Evolutionary conservation across 2,113 vertebrate genomes (phyloP).

Genomic region (Leucosticte australis): DNA sequence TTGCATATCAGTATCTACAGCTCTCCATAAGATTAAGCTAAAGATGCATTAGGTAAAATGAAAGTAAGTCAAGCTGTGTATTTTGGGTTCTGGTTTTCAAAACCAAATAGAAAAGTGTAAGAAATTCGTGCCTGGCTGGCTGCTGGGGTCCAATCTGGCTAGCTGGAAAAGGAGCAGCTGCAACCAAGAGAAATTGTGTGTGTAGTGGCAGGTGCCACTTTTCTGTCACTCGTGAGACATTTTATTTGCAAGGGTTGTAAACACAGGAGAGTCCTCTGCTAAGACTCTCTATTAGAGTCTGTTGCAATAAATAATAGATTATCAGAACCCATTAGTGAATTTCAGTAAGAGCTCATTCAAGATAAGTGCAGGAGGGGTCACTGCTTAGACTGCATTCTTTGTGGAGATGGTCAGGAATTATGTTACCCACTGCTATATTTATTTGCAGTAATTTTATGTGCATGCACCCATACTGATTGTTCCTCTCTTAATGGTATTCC

Average conservation of each 20-base stretch:
- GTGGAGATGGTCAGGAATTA: constrained; percentile 29
- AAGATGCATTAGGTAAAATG: neutral
- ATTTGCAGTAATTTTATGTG: neutral
- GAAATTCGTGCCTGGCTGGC: too few species aligned
- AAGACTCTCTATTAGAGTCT: constrained; percentile 37
- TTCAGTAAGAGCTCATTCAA: constrained; percentile 60
- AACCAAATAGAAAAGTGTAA: neutral
- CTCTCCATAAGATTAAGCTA: neutral
- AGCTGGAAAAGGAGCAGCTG: neutral
- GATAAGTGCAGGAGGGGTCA: constrained; percentile 46
- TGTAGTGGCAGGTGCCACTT: neutral
- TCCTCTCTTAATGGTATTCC: constrained; percentile 11
- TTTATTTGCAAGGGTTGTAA: constrained; percentile 33
- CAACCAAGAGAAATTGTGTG: neutral
- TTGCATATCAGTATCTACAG: neutral
- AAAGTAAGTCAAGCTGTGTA: neutral
- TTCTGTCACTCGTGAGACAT: constrained; percentile 28
- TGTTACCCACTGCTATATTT: constrained; percentile 15
- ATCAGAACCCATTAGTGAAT: constrained; percentile 68
- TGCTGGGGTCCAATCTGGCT: too few species aligned
- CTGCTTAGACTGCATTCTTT: constrained; percentile 47
- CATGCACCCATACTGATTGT: neutral
- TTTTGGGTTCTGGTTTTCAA: neutral
- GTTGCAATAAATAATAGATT: constrained; percentile 75
- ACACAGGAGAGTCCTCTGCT: constrained; percentile 37